These are phyloP conservation scores for Euplagia quadripunctaria DNA, from an alignment of 2,888 invertebrate genomes.

Conservation along the genomic window DNA sequence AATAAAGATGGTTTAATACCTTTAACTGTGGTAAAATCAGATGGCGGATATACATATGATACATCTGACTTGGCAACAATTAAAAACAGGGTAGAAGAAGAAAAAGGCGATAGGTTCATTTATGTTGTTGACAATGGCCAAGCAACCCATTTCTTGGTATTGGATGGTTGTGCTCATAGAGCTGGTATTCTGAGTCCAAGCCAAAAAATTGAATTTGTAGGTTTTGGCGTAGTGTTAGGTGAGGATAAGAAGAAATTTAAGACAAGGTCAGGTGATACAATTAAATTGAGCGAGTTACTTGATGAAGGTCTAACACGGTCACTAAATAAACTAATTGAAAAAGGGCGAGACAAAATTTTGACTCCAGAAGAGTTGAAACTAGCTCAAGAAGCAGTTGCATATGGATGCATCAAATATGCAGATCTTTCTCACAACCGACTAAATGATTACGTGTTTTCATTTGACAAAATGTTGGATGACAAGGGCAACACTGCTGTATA, in stretches of 20 bases:
- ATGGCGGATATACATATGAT: conserved; percentile 99
- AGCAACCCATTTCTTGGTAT: conserved; percentile 89
- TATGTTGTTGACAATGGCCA: conserved; percentile 99
- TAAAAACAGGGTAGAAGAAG: conserved; percentile 93
- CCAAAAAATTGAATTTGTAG: conserved; percentile 95
- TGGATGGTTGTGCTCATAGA: conserved; percentile 93
- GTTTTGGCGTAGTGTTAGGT: conserved; percentile 98
- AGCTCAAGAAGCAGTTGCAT: conserved; percentile 97
- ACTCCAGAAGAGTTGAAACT: conserved; percentile 92
- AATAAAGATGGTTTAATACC: conserved; percentile 91
- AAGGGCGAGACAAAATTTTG: conserved; percentile 94
- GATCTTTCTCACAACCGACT: conserved; percentile 97
- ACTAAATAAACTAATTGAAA: conserved; percentile 94
- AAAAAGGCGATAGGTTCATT: conserved; percentile 95
- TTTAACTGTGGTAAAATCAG: conserved; percentile 97
- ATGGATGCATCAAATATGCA: conserved; percentile 99
- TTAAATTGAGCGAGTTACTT: conserved; percentile 94
- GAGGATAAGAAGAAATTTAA: conserved; percentile 99
- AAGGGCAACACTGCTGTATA: conserved; percentile 99
- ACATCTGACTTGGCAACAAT: conserved; percentile 99
- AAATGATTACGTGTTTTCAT: conserved; percentile 98
- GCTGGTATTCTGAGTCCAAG: conserved; percentile 90
- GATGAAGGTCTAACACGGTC: conserved; percentile 96
- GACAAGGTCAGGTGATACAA: conserved; percentile 98
- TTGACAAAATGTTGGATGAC: conserved; percentile 99